A percentile compares a stretch with the other conserved stretches of the same genome.
These are phyloP conservation scores for Anguilla pacifica DNA, from an alignment of 2,797 vertebrate genomes.

Conservation along the genomic window DNA sequence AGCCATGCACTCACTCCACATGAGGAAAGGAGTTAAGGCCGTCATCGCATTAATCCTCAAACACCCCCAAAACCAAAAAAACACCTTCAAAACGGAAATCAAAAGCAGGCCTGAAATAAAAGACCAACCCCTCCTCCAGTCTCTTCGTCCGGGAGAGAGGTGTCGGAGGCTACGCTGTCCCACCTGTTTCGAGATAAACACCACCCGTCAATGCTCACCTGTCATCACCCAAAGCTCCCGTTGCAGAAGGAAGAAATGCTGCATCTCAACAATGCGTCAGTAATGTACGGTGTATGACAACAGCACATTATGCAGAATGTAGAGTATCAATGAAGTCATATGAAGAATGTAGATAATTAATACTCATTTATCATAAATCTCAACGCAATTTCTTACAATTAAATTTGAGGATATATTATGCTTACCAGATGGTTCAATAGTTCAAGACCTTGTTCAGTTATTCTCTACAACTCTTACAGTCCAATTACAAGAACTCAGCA, in stretches of 20 bases:
- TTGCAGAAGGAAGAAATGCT: not conserved
- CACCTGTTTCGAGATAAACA: slow-evolving; percentile 80
- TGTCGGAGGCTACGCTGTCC: slow-evolving; percentile 75
- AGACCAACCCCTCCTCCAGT: slow-evolving; percentile 73
- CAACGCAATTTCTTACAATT: not conserved
- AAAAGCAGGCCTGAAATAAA: slow-evolving; percentile 49
- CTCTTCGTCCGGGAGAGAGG: slow-evolving; percentile 70
- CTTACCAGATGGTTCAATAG: not conserved
- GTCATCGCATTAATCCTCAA: slow-evolving; percentile 49
- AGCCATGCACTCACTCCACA: slow-evolving; percentile 64
- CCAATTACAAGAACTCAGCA: not conserved
- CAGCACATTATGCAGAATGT: not conserved
- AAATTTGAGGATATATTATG: not conserved
- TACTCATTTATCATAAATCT: not conserved
- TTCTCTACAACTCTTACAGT: not conserved
- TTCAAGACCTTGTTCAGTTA: not conserved
- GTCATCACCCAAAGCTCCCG: not conserved
- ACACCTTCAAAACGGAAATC: slow-evolving; percentile 23
- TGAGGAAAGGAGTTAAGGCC: slow-evolving; percentile 25
- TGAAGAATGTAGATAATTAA: not conserved
- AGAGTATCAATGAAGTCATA: not conserved
- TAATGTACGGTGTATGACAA: not conserved
- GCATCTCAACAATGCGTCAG: not conserved
- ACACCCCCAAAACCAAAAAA: slow-evolving; percentile 48
- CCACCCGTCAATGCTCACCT: slow-evolving; percentile 9